These are phyloP conservation scores for Podocnemis expansa DNA, from an alignment of 2,113 vertebrate genomes.

Conservation along the genomic window DNA sequence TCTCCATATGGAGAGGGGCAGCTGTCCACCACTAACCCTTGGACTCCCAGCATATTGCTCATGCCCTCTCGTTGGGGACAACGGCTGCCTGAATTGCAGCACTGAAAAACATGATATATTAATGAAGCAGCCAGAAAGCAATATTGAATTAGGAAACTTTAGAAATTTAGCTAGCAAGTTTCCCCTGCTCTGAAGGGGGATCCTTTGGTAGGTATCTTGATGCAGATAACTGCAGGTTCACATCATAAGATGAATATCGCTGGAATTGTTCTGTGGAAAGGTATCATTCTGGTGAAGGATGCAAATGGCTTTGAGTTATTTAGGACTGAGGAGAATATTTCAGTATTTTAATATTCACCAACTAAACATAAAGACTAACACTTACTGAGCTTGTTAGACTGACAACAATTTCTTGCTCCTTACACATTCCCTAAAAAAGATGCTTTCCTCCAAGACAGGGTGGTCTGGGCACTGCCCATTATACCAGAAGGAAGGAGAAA, in stretches of 20 bases:
- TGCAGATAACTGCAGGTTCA: constrained; percentile 77
- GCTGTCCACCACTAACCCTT: background rate
- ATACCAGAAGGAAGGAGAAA: background rate
- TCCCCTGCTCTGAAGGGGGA: fast-evolving
- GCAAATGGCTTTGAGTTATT: constrained; percentile 80
- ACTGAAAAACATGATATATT: background rate
- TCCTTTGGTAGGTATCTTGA: constrained; percentile 33
- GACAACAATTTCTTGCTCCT: constrained; percentile 38
- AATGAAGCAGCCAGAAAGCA: background rate
- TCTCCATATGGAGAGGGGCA: background rate
- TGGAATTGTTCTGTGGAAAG: constrained; percentile 79
- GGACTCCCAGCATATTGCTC: fast-evolving
- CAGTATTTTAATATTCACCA: constrained; percentile 83
- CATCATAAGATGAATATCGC: constrained; percentile 59
- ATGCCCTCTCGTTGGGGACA: background rate
- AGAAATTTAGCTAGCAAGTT: background rate
- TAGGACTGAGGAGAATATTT: constrained; percentile 83
- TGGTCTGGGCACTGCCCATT: background rate
- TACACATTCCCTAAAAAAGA: background rate
- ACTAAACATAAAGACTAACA: constrained; percentile 78
- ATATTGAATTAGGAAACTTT: background rate
- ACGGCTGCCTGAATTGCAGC: background rate
- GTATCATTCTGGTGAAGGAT: constrained; percentile 69
- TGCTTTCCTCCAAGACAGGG: background rate
- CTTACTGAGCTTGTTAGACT: constrained; percentile 43